Percentiles rank a stretch among this genome's conserved stretches.
These are phyloP conservation scores for Horisme vitalbata DNA, from an alignment of 2,888 invertebrate genomes.

Conservation along the genomic window DNA sequence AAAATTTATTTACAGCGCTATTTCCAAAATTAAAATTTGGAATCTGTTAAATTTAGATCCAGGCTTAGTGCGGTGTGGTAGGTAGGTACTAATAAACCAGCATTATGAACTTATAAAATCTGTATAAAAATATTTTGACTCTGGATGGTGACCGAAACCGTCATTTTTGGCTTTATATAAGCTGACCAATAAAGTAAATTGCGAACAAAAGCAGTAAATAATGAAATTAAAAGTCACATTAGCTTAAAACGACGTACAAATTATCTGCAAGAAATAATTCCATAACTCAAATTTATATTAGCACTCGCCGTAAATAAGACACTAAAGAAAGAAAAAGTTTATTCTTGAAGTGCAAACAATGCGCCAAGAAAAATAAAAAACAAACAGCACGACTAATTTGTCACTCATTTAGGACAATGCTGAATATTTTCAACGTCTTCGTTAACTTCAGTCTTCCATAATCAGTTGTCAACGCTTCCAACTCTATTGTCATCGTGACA, in stretches of 20 bases:
- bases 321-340: conserved; percentile 40
- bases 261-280: conserved; percentile 61
- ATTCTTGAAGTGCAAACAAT: conserved; percentile 48
- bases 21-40: conserved; percentile 2
- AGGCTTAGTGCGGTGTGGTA: neutral
- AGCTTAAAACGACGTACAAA: conserved; percentile 55
- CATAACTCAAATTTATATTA: conserved; percentile 62
- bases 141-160: conserved; percentile 23
- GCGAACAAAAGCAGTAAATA: conserved; percentile 70
- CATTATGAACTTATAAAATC: conserved; percentile 11
- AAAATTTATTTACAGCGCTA: conserved; percentile 22
- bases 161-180: conserved; percentile 18
- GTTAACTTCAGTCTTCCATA: conserved; percentile 53
- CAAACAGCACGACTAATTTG: conserved; percentile 55
- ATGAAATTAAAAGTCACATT: conserved; percentile 62
- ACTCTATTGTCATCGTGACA: conserved; percentile 65
- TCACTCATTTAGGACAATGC: conserved; percentile 62
- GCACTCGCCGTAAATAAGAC: conserved; percentile 55
- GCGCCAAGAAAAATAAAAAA: conserved; percentile 53
- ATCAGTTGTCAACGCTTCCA: conserved; percentile 68
- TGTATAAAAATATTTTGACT: conserved; percentile 36
- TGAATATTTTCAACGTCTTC: conserved; percentile 60
- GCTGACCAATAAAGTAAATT: conserved; percentile 26
- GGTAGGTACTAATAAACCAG: neutral
- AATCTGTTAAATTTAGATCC: too few species aligned